These are phyloP conservation scores for Tiliacea citrago DNA, from an alignment of 2,888 invertebrate species.

Conservation along the genomic window DNA sequence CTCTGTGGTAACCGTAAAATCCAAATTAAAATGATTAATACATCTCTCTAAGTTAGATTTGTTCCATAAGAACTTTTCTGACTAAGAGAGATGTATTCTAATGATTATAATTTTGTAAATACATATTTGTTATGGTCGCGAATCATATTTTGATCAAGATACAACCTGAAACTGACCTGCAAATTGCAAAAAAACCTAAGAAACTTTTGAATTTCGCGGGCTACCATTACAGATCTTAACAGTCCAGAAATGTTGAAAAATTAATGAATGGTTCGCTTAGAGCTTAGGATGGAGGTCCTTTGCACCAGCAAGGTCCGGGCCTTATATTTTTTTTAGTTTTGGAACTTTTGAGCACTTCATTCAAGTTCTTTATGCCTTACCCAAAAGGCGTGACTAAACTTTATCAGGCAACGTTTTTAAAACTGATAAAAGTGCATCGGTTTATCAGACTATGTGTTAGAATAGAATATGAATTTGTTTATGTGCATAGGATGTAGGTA, in stretches of 20 bases:
- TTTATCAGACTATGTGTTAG: not conserved
- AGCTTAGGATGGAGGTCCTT: not conserved
- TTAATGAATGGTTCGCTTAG: not conserved
- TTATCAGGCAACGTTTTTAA: not conserved
- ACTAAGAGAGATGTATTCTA: no score
- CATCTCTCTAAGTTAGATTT: no score
- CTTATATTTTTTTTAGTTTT: not conserved
- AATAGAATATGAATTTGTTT: not conserved
- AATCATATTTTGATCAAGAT: no score
- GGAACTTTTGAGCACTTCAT: not conserved
- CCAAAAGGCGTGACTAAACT: not conserved
- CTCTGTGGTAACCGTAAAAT: no score
- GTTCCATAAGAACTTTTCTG: no score
- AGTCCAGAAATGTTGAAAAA: not conserved
- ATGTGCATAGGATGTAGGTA: not conserved
- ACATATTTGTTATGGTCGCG: no score
- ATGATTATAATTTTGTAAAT: no score
- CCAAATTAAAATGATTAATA: no score
- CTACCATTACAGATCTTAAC: no score
- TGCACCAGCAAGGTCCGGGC: not conserved
- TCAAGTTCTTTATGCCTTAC: not conserved
- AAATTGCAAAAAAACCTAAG: no score
- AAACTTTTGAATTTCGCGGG: no score
- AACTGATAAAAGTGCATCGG: not conserved
- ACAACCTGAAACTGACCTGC: no score